A percentile compares a stretch with the other conserved stretches of the same genome.
Conservation (phyloP, 1,140 invertebrate species). For the Drosophila sucinea region DNA sequence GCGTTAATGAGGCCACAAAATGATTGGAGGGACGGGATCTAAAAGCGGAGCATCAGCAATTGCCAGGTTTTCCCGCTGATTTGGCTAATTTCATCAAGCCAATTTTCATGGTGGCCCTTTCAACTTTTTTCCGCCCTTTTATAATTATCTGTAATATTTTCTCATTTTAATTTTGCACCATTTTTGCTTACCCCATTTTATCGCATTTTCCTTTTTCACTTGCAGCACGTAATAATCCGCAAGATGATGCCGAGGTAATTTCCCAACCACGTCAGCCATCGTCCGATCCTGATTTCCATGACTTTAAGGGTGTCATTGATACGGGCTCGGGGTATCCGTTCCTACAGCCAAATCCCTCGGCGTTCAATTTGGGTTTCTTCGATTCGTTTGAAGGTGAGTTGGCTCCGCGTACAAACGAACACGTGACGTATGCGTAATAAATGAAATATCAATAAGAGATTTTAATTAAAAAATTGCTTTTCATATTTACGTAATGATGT, state of each 20-base stretch:
- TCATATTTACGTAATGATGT: constrained; percentile 29
- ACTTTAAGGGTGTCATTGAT: constrained; percentile 77
- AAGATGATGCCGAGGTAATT: constrained; percentile 75
- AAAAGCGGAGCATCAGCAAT: constrained; percentile 20
- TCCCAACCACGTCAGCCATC: constrained; percentile 13
- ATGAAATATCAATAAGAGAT: constrained; percentile 25
- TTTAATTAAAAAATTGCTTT: constrained; percentile 52
- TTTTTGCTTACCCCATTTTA: not conserved
- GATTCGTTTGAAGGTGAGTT: constrained; percentile 76
- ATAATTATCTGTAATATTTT: constrained; percentile 59
- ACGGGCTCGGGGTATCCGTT: constrained; percentile 73
- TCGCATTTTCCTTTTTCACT: constrained; percentile 30
- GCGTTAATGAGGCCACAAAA: constrained; percentile 66
- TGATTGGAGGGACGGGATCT: constrained; percentile 12
- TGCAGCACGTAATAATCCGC: constrained; percentile 65
- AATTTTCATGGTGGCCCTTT: constrained; percentile 49
- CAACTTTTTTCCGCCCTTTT: not conserved
- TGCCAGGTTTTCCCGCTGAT: constrained; percentile 54
- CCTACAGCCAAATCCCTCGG: constrained; percentile 60
- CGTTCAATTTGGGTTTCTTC: constrained; percentile 64
- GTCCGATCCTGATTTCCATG: constrained; percentile 56
- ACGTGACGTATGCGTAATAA: constrained; percentile 49
- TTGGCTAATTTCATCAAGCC: constrained; percentile 59
- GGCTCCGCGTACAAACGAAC: constrained; percentile 18
- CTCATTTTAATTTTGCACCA: constrained; percentile 13